Base-by-base conservation (phyloP, 2,888 invertebrate genomes). In the Merodon equestris region DNA sequence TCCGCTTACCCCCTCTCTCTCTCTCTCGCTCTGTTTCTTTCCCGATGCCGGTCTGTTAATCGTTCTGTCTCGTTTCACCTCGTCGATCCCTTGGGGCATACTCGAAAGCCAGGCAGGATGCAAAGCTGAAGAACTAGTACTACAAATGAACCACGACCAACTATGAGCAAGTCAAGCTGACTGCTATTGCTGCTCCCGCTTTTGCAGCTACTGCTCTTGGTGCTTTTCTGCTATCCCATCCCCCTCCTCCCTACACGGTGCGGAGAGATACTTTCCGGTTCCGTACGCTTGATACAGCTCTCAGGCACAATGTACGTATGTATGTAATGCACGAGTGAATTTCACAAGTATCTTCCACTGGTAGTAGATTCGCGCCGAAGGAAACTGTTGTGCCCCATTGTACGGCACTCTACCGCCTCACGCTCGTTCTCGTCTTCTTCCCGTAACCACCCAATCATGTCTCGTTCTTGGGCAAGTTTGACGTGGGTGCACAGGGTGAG, bases 101-200 rank as follows among this genome's bases (percentile, higher is more conserved):
- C 72, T 27, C 27, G 34, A 51, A 48, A 72, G 50, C 67, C 42
- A 56, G 58, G 61, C 76, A 72, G 76, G 76, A 77, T 77, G 77
- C 74, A 70, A 73, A 54, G 74, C 74, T 64, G 64, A 79, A 79
- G 74, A 79, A 79, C 79, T 79, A 70, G 70, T 27, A 79, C 63
- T 79, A 79, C 74, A 74, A 79, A 58, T 64, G 79, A 79, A 74
- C 68, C 74, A 64, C 70, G 27, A 27, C 27, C 27, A 27, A 27
- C 27, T 27, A 27, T 27, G 63, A 64, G 53, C 45, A 73, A 73
- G 56, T 48, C 58, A 54, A 45, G 63, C 54, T 14, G 40, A 38
- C 53, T 48, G 61, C 70, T 64, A 64, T 36, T 61, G 27, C 27
- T 2, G 2, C 27, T 4, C 27, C 27, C n/a, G n/a, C n/a, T n/a